Evolutionary conservation across 2,113 vertebrate species (phyloP), one percentile per base, ranked within the genome.

Genomic region (Oceanodroma tethys): DNA sequence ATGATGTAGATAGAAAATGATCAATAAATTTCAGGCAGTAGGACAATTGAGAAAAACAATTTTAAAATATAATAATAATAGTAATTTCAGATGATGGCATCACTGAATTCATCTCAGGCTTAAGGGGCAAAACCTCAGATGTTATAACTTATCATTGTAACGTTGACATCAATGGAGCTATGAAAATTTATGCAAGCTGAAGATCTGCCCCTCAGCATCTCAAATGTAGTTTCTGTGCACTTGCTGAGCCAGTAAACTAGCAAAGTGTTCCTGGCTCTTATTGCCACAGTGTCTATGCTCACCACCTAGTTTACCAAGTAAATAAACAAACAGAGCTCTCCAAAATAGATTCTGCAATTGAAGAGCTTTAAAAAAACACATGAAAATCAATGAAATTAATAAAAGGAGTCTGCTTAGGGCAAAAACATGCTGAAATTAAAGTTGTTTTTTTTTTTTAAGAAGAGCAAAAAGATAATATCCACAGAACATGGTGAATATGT

Each of bases 331-430:
- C 23, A 38, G 11, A 15, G 14, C 5, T 80, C 70, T 80, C 70
- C 40, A 62, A 66, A 93, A 76, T 32, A 72, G 17, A 79, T 56
- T 56, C 58, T 80, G 11, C 53, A 76, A 60, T 25, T 93, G 75
- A 90, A 79, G 13, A 85, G 11, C 25, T 86, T 89, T 16, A 25
- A 85, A 81, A 86, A 75, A 76, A 42, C 36, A 43, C 16, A 62
- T 9, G n/a, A 95, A 93, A 90, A 93, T 86, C 86, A 89, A 95
- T 93, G 55, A 85, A 86, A 94, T 91, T 95, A 95, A 95, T 88
- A 94, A 96, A 81, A 89, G 8, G 2, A 88, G 18, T 32, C 70
- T 90, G 58, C 87, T 95, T 82, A 66, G 10, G 78, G 90, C 63
- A 87, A 93, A 95, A 92, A 9, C 26, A 23, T 50, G 29, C 11